Base-by-base conservation (phyloP, 1,140 invertebrate genomes). In the Tetragonula clypearis region DNA sequence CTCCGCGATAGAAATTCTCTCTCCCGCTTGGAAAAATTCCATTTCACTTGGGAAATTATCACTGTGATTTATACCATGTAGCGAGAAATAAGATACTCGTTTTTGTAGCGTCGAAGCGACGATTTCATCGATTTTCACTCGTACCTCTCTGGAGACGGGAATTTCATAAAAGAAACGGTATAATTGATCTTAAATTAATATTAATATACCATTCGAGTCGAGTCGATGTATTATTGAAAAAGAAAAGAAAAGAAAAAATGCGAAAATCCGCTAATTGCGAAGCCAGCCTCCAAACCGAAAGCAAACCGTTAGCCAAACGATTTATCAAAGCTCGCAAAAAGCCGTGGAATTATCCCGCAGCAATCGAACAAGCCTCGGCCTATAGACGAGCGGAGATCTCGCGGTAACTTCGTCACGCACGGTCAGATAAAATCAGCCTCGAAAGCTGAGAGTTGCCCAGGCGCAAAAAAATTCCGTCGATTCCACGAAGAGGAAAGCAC, bases 361-460 rank as follows among this genome's bases (percentile, higher is more conserved):
- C 21, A 65, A 41, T 77, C 75, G 60, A 77, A 77, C 75, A 77
- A 49, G 58, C 75, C 23, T 9, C 30, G 30, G 73, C 14, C 35
- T 14, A 53, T 53, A 49, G 71, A 73, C 71, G 15, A 19, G n/a
- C 15, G n/a, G 19, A 49, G 30, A 69, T 78, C 74, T 60, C 15
- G 17, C 82, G 76, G 30, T 83, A 83, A 83, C 82, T 77, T 55
- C 82, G 82, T 83, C 82, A 83, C 82, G 82, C 74, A 84, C 82
- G 76, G 68, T 17, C 17, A 55, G 82, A 84, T 84, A 84, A 84
- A 79, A 84, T 84, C 75, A 79, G 55, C 58, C 82, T 30, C 23
- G 68, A 65, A 62, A 81, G 53, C 68, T 14, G 23, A 71, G 65
- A 26, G 68, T 72, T 72, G 11, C 35, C 21, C 69, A 58, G 4